These are phyloP conservation scores for Platysteira castanea DNA, from an alignment of 2,113 vertebrate genomes.

Conservation along the genomic window DNA sequence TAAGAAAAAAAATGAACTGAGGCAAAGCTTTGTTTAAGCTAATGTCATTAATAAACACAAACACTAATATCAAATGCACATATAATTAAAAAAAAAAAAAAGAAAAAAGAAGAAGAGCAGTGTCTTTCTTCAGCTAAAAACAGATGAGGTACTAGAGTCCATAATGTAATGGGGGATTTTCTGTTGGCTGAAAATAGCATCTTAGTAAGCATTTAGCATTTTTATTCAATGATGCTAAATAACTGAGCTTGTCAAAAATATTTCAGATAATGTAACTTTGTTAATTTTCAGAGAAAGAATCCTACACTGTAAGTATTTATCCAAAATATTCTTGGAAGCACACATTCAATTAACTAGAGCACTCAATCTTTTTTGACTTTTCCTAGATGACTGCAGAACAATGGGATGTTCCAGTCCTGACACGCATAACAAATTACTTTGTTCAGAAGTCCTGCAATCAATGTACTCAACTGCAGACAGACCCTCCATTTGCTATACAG, in stretches of 20 bases:
- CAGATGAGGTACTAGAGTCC: background rate
- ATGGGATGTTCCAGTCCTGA: background rate
- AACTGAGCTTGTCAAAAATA: background rate
- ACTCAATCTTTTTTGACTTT: fast-evolving
- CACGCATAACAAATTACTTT: background rate
- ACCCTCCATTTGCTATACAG: background rate
- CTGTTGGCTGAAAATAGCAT: background rate
- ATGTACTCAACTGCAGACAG: background rate
- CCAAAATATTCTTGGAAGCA: background rate
- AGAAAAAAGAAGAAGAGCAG: background rate
- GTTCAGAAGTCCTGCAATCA: background rate
- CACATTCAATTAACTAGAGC: background rate
- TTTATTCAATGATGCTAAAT: background rate
- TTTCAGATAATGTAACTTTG: background rate
- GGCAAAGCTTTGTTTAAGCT: background rate
- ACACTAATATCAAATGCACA: background rate
- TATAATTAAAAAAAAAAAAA: background rate
- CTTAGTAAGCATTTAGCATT: background rate
- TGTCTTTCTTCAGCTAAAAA: background rate
- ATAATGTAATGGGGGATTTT: background rate
- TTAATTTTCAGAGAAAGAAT: background rate
- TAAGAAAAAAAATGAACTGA: background rate
- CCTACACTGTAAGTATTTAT: background rate
- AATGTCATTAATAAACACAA: background rate
- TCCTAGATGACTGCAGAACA: background rate